phyloP scores from a whole-genome alignment of 1,140 invertebrate species.

The Euschistus heros region DNA sequence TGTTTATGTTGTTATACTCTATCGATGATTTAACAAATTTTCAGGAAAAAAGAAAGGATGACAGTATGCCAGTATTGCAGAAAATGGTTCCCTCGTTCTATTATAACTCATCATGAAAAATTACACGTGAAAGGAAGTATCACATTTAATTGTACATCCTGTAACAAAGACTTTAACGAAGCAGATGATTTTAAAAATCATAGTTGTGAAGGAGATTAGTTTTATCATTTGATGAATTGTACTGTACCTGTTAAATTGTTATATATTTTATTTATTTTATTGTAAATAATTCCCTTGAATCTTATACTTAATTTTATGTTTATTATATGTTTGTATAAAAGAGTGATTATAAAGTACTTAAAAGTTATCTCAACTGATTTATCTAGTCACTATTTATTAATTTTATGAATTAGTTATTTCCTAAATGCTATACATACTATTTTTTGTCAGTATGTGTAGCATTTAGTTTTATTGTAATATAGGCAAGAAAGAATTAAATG shows the following conservation, averaged over 20 bases:
- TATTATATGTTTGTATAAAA: background rate
- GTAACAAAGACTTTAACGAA: background rate
- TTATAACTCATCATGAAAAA: background rate
- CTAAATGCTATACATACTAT: too few relatives aligned
- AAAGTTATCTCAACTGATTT: background rate
- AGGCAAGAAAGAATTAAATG: too few relatives aligned
- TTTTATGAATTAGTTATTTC: too few relatives aligned
- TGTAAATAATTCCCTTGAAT: background rate
- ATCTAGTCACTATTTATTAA: background rate
- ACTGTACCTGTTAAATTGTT: background rate
- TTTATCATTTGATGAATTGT: background rate
- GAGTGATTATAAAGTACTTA: slow-evolving; percentile 3
- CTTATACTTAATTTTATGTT: background rate
- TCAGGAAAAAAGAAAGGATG: slow-evolving; percentile 6
- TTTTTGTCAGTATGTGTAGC: too few relatives aligned
- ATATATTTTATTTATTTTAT: background rate
- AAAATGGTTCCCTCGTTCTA: background rate
- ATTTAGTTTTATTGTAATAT: too few relatives aligned
- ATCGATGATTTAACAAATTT: too few relatives aligned
- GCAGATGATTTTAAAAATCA: background rate
- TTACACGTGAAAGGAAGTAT: background rate
- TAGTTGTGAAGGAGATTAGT: background rate
- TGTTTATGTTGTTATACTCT: too few relatives aligned
- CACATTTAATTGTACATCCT: background rate
- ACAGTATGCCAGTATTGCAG: slow-evolving; percentile 1